Percentiles rank a stretch among this genome's conserved stretches.
These are phyloP conservation scores for Steinernema carpocapsae DNA, from an alignment of 2,888 invertebrate genomes.

Conservation along the genomic window DNA sequence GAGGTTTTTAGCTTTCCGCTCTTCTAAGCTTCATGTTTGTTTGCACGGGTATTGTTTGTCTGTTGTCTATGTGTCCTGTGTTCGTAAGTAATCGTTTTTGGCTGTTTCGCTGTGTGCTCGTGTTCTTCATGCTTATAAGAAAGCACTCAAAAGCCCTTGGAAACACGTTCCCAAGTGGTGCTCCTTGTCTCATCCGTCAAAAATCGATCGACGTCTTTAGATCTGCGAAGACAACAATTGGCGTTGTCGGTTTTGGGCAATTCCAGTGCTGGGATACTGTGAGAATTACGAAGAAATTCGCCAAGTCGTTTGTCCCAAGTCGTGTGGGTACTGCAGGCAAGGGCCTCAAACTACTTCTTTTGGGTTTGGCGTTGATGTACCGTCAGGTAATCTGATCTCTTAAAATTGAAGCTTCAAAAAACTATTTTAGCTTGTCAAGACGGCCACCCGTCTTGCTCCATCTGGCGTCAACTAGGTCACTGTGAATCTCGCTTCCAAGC, in stretches of 20 bases:
- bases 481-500: background rate
- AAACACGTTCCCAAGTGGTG: too few species aligned
- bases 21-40: too few species aligned
- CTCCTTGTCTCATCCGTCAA: background rate
- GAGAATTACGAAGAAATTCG: constrained; percentile 55
- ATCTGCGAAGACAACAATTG: constrained; percentile 64
- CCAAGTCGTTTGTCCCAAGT: constrained; percentile 47
- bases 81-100: background rate
- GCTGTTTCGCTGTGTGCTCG: background rate
- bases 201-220: constrained; percentile 10
- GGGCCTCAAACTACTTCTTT: constrained; percentile 1
- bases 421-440: constrained; percentile 13
- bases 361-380: background rate
- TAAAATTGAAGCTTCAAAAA: background rate
- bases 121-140: background rate
- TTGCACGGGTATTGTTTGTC: constrained; percentile 6
- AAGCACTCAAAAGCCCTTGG: too few species aligned
- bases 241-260: constrained; percentile 64
- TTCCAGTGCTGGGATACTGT: constrained; percentile 62
- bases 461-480: background rate
- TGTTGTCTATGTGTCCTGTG: background rate
- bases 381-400: background rate
- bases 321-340: constrained; percentile 47
- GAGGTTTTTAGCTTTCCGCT: background rate
- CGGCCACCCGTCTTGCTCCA: background rate